These are phyloP conservation scores for Montipora cactus DNA, from an alignment of 64 coral and sea anemone genomes.

Conservation along the genomic window DNA sequence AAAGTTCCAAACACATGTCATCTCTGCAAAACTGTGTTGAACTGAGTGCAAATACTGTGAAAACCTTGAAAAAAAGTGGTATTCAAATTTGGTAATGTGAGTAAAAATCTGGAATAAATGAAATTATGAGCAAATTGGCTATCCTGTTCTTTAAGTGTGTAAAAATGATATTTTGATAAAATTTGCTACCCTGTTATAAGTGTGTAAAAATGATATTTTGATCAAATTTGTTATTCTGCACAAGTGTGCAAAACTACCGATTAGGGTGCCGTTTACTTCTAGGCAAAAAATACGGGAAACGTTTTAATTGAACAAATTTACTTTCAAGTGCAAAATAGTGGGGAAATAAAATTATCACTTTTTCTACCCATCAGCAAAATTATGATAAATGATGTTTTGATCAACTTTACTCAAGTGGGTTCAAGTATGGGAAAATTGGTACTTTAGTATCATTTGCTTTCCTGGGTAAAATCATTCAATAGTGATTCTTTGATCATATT, in stretches of 20 bases:
- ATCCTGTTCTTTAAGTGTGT: neutral
- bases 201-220: neutral
- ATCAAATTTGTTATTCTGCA: neutral
- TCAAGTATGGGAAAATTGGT: neutral
- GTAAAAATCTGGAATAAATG: neutral
- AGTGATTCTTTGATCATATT: neutral
- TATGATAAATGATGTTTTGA: neutral
- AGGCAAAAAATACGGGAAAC: neutral
- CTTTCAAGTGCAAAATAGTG: neutral
- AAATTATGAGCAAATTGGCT: neutral
- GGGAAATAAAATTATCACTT: no score
- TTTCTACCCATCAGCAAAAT: no score
- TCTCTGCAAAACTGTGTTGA: neutral
- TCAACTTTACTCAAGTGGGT: neutral
- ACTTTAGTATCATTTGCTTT: neutral
- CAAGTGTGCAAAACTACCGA: neutral
- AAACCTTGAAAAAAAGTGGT: neutral
- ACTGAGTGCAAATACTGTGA: neutral
- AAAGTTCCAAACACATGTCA: neutral
- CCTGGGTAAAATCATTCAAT: neutral
- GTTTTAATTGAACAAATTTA: neutral
- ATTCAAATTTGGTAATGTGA: neutral
- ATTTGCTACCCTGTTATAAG: no score
- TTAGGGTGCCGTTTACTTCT: neutral
- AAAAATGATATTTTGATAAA: neutral